These are phyloP conservation scores for Poecilia gillii DNA, from an alignment of 2,797 vertebrate species.

Conservation along the genomic window DNA sequence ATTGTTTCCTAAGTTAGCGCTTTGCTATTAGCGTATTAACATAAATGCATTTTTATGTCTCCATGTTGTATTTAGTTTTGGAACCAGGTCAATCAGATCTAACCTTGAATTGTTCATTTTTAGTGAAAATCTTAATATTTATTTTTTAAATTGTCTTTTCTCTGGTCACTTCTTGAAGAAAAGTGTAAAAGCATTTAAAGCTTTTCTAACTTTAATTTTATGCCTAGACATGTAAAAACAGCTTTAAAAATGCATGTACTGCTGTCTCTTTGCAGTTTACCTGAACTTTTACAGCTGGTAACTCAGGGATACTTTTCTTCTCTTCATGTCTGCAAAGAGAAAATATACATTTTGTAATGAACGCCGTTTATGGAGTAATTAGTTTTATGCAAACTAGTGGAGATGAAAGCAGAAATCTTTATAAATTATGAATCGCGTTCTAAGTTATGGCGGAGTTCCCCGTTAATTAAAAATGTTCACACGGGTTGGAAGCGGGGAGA, in stretches of 20 bases:
- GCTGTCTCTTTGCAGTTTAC: not conserved
- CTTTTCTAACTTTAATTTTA: not conserved
- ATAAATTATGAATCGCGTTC: conserved; percentile 99
- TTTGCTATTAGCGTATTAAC: too few relatives aligned
- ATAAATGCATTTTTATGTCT: not conserved
- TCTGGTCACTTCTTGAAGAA: not conserved
- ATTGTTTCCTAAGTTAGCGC: too few relatives aligned
- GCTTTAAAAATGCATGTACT: not conserved
- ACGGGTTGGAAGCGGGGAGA: conserved; percentile 83
- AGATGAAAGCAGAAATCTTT: conserved; percentile 98
- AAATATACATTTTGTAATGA: conserved; percentile 91
- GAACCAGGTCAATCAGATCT: too few relatives aligned
- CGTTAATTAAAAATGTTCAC: conserved; percentile 96
- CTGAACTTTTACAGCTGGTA: conserved; percentile 25
- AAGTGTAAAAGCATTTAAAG: not conserved
- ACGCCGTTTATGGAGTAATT: conserved; percentile 99
- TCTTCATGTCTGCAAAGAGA: conserved; percentile 41
- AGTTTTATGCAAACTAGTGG: conserved; percentile 99
- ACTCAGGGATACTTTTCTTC: conserved; percentile 71
- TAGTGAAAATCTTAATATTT: too few relatives aligned
- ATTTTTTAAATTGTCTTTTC: not conserved
- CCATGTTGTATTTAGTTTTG: not conserved
- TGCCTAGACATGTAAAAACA: not conserved
- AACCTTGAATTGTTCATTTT: too few relatives aligned
- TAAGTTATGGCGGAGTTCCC: conserved; percentile 90